Conservation (phyloP, 2,888 invertebrate genomes). For the Laspeyria flexula region DNA sequence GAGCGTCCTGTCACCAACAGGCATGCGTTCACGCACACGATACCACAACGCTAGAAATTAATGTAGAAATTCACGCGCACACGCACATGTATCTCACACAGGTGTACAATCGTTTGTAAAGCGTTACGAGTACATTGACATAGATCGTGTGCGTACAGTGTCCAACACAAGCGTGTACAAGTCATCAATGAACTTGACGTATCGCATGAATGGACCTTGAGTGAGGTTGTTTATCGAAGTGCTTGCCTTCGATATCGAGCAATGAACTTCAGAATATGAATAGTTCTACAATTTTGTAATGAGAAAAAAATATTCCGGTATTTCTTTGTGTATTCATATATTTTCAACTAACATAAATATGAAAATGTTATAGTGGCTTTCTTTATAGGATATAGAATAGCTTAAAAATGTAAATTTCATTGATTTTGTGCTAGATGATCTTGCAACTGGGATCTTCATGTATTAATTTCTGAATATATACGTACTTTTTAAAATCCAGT, state of each 20-base stretch:
- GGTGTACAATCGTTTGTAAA: constrained; percentile 16
- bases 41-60: constrained; percentile 40
- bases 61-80: constrained; percentile 42
- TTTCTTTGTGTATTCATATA: constrained; percentile 2
- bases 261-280: constrained; percentile 64
- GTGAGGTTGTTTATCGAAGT: constrained; percentile 65
- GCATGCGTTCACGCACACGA: constrained; percentile 65
- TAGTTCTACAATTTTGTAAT: constrained; percentile 28
- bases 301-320: constrained; percentile 18
- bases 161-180: constrained; percentile 48
- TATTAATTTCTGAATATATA: too few relatives aligned
- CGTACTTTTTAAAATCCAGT: too few relatives aligned
- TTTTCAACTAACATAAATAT: background rate
- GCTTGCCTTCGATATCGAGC: constrained; percentile 61
- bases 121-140: constrained; percentile 21
- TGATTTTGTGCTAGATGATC: too few relatives aligned
- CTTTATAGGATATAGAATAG: too few relatives aligned
- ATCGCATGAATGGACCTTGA: constrained; percentile 73
- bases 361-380: background rate
- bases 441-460: too few relatives aligned
- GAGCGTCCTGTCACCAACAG: constrained; percentile 75
- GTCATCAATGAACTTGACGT: constrained; percentile 76
- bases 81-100: constrained; percentile 41
- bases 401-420: too few relatives aligned
- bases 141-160: constrained; percentile 33